These are phyloP conservation scores for Noctua pronuba DNA, from an alignment of 2,888 invertebrate species.

Conservation along the genomic window DNA sequence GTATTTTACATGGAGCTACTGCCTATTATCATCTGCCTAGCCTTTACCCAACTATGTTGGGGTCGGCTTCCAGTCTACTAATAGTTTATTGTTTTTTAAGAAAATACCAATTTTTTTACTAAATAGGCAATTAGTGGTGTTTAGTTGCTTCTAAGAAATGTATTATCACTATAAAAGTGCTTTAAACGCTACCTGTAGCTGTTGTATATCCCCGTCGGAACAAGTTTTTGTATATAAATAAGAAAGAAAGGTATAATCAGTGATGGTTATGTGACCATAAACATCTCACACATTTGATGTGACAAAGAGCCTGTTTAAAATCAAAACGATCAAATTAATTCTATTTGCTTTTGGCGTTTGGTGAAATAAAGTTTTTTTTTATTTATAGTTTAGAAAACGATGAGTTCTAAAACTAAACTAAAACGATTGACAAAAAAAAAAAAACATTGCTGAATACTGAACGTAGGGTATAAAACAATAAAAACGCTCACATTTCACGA, in stretches of 20 bases:
- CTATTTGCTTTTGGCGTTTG: no score
- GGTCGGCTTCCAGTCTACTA: neutral
- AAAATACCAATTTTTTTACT: no score
- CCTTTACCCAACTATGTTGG: neutral
- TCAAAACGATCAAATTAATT: neutral
- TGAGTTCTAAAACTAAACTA: neutral
- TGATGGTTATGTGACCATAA: neutral
- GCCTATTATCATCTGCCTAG: neutral
- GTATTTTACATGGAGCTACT: no score
- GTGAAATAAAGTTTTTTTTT: no score
- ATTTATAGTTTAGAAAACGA: neutral
- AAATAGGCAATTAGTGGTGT: no score
- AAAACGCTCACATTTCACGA: constrained; percentile 2
- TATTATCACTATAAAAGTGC: no score
- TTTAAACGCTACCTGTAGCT: no score
- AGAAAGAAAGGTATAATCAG: neutral
- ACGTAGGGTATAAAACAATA: neutral
- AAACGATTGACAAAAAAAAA: neutral
- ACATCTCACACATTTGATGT: neutral
- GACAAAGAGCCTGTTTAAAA: no score
- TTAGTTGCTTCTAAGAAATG: no score
- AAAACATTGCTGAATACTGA: neutral
- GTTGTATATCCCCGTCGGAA: no score
- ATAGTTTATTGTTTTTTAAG: no score
- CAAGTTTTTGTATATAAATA: no score